Evolutionary conservation across 2,113 vertebrate genomes (phyloP), one percentile per base, ranked within the genome.

Genomic region (Ailuropoda melanoleuca): DNA sequence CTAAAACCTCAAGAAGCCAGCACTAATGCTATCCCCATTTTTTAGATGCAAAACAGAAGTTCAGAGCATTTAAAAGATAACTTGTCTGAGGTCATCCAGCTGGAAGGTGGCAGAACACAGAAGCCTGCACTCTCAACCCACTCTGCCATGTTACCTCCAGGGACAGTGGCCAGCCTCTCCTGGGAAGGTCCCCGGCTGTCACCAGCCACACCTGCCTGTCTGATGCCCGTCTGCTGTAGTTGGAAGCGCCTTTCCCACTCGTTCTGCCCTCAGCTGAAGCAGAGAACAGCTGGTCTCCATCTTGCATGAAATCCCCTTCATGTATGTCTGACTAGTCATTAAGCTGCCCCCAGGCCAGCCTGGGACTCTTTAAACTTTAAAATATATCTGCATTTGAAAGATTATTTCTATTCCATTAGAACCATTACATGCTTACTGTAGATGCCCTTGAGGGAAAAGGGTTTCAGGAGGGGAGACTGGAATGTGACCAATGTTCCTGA

Each of bases 371-470:
- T 72, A 82, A 93, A 77, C 34, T 29, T 58, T 72, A 64, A 80
- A 75, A 43, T 82, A 13, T 48, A 39, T 68, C 56, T 75, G 23
- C 85, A 58, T 74, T 81, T 68, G 53, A 74, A 62, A 82, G 91
- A 60, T 43, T 18, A 9, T 87, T 91, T 96, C 90, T 84, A 26
- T 82, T 86, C 19, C 17, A 5, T 62, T 62, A 81, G 43, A 78
- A 26, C 53, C 17, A 21, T 37, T 48, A 26, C 18, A 3, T 24
- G 24, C 29, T 70, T 39, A 68, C 82, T 48, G 68, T 18, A 31
- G 50, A 43, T 84, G 68, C 91, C 84, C 91, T 80, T 23, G 60
- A 87, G 92, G 68, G n/a, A 88, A 94, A 72, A 81, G n/a, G 3
- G 6, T 21, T 81, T 89, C 64, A 48, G 72, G 39, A 81, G 94